Evolutionary conservation across 2,888 invertebrate genomes (phyloP).

Genomic region (Scaptomyza polygonia): DNA sequence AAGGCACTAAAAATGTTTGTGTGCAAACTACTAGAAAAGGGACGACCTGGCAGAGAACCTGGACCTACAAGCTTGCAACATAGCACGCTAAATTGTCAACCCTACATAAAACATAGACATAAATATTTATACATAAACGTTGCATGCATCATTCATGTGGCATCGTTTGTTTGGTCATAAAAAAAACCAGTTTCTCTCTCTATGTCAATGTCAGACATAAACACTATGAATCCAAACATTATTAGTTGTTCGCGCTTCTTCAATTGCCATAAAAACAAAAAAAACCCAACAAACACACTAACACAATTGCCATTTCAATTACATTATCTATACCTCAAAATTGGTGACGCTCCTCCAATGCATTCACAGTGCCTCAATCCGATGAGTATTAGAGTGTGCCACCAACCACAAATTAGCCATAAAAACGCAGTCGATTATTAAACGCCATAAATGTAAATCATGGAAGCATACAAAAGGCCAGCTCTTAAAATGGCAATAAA

Average conservation of each 20-base stretch:
- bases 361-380: conserved; percentile 49
- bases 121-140: conserved; percentile 19
- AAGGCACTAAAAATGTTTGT: conserved; percentile 69
- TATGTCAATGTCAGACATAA: conserved; percentile 69
- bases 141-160: conserved; percentile 60
- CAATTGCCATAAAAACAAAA: conserved; percentile 52
- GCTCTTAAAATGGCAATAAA: conserved; percentile 49
- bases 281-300: conserved; percentile 20
- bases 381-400: background rate
- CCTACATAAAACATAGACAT: conserved; percentile 37
- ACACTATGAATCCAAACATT: conserved; percentile 27
- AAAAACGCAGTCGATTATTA: conserved; percentile 73
- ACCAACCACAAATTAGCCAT: conserved; percentile 58
- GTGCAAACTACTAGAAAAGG: conserved; percentile 6
- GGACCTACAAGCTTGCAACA: background rate
- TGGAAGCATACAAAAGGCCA: conserved; percentile 31
- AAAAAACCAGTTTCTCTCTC: conserved; percentile 51
- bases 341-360: conserved; percentile 36
- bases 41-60: background rate
- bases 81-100: conserved; percentile 53
- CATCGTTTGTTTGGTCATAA: conserved; percentile 68
- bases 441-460: conserved; percentile 73
- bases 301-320: conserved; percentile 46
- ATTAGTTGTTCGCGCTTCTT: conserved; percentile 45
- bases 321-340: conserved; percentile 24